Conservation (phyloP, 1,140 invertebrate species). For the Pogonognathellus flavescens region DNA sequence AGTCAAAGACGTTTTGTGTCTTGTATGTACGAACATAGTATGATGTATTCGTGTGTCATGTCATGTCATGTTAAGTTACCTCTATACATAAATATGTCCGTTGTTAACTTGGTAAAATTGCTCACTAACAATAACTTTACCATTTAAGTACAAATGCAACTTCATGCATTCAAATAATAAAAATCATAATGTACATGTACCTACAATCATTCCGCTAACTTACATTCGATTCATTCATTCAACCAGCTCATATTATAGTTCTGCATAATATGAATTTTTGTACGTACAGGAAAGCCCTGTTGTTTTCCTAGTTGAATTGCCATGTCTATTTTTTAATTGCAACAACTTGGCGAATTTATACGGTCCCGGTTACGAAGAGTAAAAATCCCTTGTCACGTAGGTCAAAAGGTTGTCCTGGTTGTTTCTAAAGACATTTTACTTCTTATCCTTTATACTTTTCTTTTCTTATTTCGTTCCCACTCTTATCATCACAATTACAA, state of each 20-base stretch:
- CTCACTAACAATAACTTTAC: too few relatives aligned
- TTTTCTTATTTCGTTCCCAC: background rate
- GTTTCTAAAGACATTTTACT: background rate
- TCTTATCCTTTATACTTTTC: background rate
- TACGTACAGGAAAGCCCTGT: too few relatives aligned
- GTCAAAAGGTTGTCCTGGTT: constrained; percentile 42
- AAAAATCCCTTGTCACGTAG: constrained; percentile 21
- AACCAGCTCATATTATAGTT: too few relatives aligned
- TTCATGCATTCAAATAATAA: too few relatives aligned
- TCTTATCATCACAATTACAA: background rate
- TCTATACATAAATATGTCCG: too few relatives aligned
- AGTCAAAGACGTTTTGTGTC: background rate
- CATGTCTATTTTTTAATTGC: background rate
- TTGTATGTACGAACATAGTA: background rate
- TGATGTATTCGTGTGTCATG: constrained; percentile 8
- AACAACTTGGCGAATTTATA: background rate
- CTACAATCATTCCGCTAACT: too few relatives aligned
- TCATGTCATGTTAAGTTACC: constrained; percentile 12
- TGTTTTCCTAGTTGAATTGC: too few relatives aligned
- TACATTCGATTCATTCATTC: too few relatives aligned
- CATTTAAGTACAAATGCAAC: too few relatives aligned
- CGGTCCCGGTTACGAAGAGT: background rate
- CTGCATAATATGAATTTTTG: too few relatives aligned
- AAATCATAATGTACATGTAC: too few relatives aligned
- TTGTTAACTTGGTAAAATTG: too few relatives aligned